Conservation (phyloP, 2,888 invertebrate genomes). For the Carterocephalus palaemon region DNA sequence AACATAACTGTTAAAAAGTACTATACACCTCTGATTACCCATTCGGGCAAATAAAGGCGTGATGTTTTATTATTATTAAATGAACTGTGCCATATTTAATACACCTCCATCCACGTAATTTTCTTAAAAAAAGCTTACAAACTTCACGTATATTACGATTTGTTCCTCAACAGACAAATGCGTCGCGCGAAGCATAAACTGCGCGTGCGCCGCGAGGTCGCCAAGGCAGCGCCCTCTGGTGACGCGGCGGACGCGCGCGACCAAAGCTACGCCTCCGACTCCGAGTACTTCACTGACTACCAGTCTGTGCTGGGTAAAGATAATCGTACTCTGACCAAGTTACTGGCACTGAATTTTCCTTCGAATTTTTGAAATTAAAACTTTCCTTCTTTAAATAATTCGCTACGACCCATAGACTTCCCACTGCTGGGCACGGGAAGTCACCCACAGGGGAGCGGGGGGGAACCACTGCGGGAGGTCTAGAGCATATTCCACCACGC, state of each 20-base stretch:
- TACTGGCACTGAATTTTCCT: not conserved
- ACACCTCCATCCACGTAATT: too few relatives aligned
- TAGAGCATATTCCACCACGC: too few relatives aligned
- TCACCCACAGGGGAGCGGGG: too few relatives aligned
- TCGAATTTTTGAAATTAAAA: not conserved
- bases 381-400: not conserved
- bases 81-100: not conserved
- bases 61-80: not conserved
- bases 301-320: constrained; percentile 61
- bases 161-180: constrained; percentile 40
- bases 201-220: constrained; percentile 39
- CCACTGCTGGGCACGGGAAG: not conserved
- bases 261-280: constrained; percentile 60
- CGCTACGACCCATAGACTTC: too few relatives aligned
- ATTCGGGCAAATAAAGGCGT: too few relatives aligned
- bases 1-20: not conserved
- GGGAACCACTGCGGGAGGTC: too few relatives aligned
- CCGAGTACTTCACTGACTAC: constrained; percentile 69
- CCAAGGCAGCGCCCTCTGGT: constrained; percentile 32
- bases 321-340: not conserved
- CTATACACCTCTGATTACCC: too few relatives aligned
- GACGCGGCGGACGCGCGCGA: constrained; percentile 44
- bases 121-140: not conserved
- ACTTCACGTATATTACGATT: not conserved
- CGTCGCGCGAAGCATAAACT: constrained; percentile 53